Conservation (phyloP, 92 coral and sea anemone species). For the Galaxea fascicularis region DNA sequence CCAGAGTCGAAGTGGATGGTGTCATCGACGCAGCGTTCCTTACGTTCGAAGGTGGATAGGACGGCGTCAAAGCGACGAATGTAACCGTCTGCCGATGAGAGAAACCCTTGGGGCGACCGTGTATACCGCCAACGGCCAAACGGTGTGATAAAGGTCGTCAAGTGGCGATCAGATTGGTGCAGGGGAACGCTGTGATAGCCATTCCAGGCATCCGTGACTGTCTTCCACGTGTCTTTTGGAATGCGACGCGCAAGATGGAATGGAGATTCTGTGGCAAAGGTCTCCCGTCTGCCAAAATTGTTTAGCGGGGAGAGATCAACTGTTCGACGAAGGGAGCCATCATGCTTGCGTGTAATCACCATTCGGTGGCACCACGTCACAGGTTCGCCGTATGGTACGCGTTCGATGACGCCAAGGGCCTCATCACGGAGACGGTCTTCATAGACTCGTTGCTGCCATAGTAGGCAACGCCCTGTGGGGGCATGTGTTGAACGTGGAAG, state of each 20-base stretch:
- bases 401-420: conserved; percentile 75
- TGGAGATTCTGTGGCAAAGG: conserved; percentile 63
- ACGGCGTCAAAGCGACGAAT: conserved; percentile 71
- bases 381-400: conserved; percentile 71
- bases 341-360: conserved; percentile 66
- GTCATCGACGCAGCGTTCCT: conserved; percentile 75
- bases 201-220: conserved; percentile 70
- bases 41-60: conserved; percentile 60
- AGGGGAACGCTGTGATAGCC: conserved; percentile 65
- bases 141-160: conserved; percentile 66
- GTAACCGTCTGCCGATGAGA: conserved; percentile 75
- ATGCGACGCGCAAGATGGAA: conserved; percentile 68
- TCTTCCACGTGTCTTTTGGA: conserved; percentile 68
- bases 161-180: conserved; percentile 47
- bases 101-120: conserved; percentile 71
- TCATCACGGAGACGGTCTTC: no score
- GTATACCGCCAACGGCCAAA: conserved; percentile 68
- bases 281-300: conserved; percentile 62
- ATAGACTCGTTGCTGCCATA: conserved; percentile 22
- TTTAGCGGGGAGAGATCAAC: conserved; percentile 64
- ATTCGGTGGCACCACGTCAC: conserved; percentile 78
- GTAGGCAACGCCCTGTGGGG: conserved; percentile 55
- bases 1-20: conserved; percentile 67
- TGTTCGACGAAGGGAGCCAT: conserved; percentile 65
- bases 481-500: conserved; percentile 64